These are phyloP conservation scores for Onychostoma macrolepis DNA, from an alignment of 2,113 vertebrate species.

Conservation along the genomic window DNA sequence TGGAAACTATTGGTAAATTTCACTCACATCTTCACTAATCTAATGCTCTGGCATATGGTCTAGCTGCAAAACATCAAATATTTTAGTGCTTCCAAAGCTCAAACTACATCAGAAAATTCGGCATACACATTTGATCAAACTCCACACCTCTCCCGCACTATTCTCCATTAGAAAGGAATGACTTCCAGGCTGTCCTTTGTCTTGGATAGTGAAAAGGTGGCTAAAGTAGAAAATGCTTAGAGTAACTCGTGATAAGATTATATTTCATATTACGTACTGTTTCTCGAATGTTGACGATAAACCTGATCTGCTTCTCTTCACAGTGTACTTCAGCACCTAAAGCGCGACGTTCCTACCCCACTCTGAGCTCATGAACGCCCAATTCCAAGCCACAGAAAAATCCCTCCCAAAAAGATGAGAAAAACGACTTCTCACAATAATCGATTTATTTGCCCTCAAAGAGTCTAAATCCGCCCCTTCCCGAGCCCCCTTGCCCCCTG, in stretches of 20 bases:
- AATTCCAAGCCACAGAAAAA: constrained; percentile 69
- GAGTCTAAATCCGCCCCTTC: constrained; percentile 71
- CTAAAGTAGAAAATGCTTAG: background rate
- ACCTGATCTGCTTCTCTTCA: constrained; percentile 43
- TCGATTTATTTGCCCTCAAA: constrained; percentile 63
- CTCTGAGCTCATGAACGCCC: constrained; percentile 66
- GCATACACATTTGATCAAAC: background rate
- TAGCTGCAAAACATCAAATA: background rate
- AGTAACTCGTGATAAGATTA: background rate
- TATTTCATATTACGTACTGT: background rate
- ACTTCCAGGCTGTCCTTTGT: background rate
- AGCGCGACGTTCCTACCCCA: constrained; percentile 73
- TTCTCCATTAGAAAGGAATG: background rate
- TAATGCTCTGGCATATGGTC: no score
- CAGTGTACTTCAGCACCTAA: constrained; percentile 86
- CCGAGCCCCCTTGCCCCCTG: constrained; percentile 60
- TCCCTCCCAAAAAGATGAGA: constrained; percentile 67
- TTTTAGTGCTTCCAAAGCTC: background rate
- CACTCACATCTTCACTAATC: no score
- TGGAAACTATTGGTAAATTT: background rate
- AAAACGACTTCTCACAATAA: constrained; percentile 46
- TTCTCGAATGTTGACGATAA: background rate
- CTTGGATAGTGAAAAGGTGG: background rate
- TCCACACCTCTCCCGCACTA: background rate
- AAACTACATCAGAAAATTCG: background rate